These are phyloP conservation scores for Augochlorella aurata DNA, from an alignment of 2,888 invertebrate species.

Conservation along the genomic window DNA sequence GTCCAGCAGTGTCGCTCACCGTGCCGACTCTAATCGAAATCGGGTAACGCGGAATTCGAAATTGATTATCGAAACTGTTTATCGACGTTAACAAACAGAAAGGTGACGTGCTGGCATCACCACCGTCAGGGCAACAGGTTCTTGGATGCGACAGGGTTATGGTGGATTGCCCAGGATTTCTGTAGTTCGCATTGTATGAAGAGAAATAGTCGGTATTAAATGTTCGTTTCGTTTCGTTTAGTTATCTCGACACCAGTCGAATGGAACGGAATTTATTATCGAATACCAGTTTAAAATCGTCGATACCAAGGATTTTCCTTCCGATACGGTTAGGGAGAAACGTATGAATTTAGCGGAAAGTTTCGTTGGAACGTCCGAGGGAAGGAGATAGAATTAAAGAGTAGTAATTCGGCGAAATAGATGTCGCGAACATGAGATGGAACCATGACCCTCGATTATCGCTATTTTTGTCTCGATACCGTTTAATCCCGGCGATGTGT, in stretches of 20 bases:
- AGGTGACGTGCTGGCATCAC: background rate
- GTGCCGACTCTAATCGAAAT: background rate
- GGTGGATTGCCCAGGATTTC: background rate
- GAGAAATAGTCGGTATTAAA: too few relatives aligned
- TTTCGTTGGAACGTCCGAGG: background rate
- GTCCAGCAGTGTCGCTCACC: background rate
- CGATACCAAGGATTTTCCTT: background rate
- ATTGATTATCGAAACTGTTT: background rate
- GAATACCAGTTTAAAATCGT: background rate
- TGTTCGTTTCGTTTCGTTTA: too few relatives aligned
- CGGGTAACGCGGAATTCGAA: background rate
- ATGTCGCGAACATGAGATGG: background rate
- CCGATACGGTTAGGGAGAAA: background rate
- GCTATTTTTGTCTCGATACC: constrained; percentile 22
- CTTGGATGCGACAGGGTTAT: background rate
- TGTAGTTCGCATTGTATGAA: background rate
- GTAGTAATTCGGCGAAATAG: background rate
- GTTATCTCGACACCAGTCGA: background rate
- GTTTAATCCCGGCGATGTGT: constrained; percentile 17
- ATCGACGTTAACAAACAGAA: background rate
- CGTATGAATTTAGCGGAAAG: background rate
- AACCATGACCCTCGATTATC: background rate
- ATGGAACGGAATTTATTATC: background rate
- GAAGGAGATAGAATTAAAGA: background rate
- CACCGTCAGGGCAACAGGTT: constrained; percentile 59